Evolutionary conservation across 2,888 invertebrate genomes (phyloP), one percentile per base, ranked within the genome.

Genomic region (Siphlonurus alternatus): DNA sequence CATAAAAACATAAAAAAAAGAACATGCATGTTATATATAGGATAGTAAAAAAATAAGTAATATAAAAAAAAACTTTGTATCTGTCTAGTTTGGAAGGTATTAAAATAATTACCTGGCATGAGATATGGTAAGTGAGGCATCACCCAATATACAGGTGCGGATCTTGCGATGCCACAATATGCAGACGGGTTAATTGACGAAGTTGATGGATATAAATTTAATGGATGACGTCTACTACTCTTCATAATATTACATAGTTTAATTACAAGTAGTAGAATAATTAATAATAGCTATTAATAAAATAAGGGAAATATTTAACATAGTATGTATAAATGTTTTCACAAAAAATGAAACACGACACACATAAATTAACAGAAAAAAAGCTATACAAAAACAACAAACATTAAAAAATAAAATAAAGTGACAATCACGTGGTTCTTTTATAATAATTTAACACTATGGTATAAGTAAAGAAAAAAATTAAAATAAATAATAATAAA

Each of bases 91-190:
- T 56, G 56, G 20, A 22, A 56, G n/a, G 22, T 56, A 56, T 20
- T 20, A 56, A 56, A 56, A 56, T 56, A 56, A 56, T 56, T 56
- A 56, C 56, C 56, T 56, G 56, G 56, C 56, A 56, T 22, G 19
- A 56, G 22, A 56, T 56, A 56, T 22, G 56, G 56, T 20, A n/a
- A 20, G 22, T 56, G 56, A 10, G 56, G 56, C 56, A 56, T 56
- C n/a, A 22, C 56, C 56, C 56, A 56, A 22, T 20, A 56, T n/a
- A 22, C 56, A 20, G 19, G n/a, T 56, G 56, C 56, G 38, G 38
- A 38, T 38, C 38, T 38, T 38, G 38, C 38, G 38, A 38, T 38
- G 38, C 38, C 38, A 38, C 38, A 38, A 56, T 56, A 56, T 22
- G 56, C n/a, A 56, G 56, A 56, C 7, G 56, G 56, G 56, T 56